Evolutionary conservation across 2,888 invertebrate genomes (phyloP), one percentile per base, ranked within the genome.

Genomic region (Himalopsyche tibetana): DNA sequence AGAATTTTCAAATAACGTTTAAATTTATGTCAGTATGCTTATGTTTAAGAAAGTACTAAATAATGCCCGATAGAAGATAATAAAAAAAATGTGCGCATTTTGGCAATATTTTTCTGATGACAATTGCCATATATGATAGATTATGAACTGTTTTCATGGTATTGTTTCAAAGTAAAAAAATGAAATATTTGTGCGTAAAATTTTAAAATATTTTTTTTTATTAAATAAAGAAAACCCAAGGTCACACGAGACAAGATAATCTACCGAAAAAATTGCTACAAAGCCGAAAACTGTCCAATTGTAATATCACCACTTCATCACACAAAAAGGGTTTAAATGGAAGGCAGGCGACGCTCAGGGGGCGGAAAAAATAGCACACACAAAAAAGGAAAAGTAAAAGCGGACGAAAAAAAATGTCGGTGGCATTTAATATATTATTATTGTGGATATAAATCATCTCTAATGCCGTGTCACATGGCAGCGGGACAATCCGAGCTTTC

Each of bases 381-480:
- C 74, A 63, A 63, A 74, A 74, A 74, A 38, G 15, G 38, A 74
- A 63, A 63, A 63, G 28, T 19, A 19, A 63, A 74, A 74, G 15
- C 9, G 12, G 36, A 15, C 36, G 38, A 38, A 28, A 74, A 28
- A 74, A 74, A 74, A 74, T 74, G 19, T 36, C 36, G 74, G 74
- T 74, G 28, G 74, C 74, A 74, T 74, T 74, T 74, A 74, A 74
- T 74, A 74, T 74, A 74, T 74, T 74, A 79, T 85, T 87, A 84
- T 79, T 82, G 87, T 80, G 80, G 40, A 55, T 83, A 85, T 87
- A 82, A 87, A 87, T 85, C 87, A 87, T 84, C 84, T 87, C 83
- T 87, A 87, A 87, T 85, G 87, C 87, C 84, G 83, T 85, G 85
- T 87, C 87, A 83, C 82, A 82, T 81, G 36, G 74, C 36, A 74